Evolutionary conservation across 2,888 invertebrate genomes (phyloP), one percentile per base, ranked within the genome.

Genomic region (Apomyelois bistriatella): DNA sequence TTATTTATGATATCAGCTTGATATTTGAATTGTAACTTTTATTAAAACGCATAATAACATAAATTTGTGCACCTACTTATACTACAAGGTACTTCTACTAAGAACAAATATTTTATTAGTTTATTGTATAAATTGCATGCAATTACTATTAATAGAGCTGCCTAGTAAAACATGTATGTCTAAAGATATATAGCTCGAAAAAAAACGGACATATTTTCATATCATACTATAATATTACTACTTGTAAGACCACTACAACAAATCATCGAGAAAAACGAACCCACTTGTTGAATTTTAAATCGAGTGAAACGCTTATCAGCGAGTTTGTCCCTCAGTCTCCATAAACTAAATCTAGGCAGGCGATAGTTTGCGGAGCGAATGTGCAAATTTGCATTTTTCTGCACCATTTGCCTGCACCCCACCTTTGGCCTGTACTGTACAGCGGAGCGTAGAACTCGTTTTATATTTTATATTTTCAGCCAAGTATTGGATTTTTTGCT

Each of bases 331-430:
- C 37, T 32, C 43, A 43, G 51, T 46, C 41, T 32, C 40, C 37
- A 53, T 38, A 46, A 54, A 37, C 51, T 54, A 42, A 54, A 52
- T 52, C 43, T 43, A 15, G 37, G 40, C 40, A 53, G 46, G 53
- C 64, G 61, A 68, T 69, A 70, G 73, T 74, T 75, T 67, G 70
- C 61, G 69, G 62, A 60, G 69, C 64, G 64, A 70, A 66, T 70
- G 61, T 61, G 76, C 74, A 76, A 79, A 82, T 83, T 82, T 82
- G 75, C 78, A 82, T 82, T 81, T 82, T 83, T 80, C 79, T 74
- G 72, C 69, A 65, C 77, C 77, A 79, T 80, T 82, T 69, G 64
- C 66, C 32, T 10, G 46, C 46, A 5, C 32, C 46, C 43, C 40
- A 16, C 16, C 64, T 58, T 56, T 59, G 55, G 62, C 56, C 57